These are phyloP conservation scores for Zosterops japonicus DNA, from an alignment of 2,113 vertebrate genomes.

Conservation along the genomic window DNA sequence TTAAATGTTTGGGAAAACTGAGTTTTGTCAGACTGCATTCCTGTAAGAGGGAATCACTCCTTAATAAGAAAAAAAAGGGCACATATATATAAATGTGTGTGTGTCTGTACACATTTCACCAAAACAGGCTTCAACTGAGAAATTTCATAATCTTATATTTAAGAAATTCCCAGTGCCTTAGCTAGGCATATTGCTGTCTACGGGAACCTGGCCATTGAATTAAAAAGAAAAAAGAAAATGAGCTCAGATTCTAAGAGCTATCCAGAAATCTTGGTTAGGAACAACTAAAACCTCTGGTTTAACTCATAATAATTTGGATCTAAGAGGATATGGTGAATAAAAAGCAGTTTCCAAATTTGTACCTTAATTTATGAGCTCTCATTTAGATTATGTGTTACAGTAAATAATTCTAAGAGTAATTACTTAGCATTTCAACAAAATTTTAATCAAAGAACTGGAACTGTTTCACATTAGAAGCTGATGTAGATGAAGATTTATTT, in stretches of 20 bases:
- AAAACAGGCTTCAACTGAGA: not conserved
- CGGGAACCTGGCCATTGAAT: not conserved
- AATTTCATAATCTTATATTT: not conserved
- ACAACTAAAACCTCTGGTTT: not conserved
- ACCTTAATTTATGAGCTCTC: constrained; percentile 47
- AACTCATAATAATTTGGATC: not conserved
- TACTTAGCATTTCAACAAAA: constrained; percentile 13
- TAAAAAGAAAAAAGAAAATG: not conserved
- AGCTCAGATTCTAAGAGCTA: not conserved
- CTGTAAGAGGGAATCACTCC: not conserved
- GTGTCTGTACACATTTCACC: not conserved
- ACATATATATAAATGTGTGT: accelerated
- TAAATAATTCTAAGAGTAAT: constrained; percentile 58
- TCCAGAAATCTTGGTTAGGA: not conserved
- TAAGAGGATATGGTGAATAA: not conserved
- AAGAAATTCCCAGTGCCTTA: not conserved
- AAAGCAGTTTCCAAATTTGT: not conserved
- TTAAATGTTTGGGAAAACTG: not conserved
- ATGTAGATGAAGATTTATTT: constrained; percentile 48
- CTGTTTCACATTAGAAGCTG: not conserved
- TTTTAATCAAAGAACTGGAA: constrained; percentile 52
- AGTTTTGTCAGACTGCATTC: not conserved
- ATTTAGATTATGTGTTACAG: constrained; percentile 37
- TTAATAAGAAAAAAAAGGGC: not conserved
- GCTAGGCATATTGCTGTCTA: not conserved